phyloP scores from a whole-genome alignment of 2,888 invertebrate species.

The Palloptera scutellata region DNA sequence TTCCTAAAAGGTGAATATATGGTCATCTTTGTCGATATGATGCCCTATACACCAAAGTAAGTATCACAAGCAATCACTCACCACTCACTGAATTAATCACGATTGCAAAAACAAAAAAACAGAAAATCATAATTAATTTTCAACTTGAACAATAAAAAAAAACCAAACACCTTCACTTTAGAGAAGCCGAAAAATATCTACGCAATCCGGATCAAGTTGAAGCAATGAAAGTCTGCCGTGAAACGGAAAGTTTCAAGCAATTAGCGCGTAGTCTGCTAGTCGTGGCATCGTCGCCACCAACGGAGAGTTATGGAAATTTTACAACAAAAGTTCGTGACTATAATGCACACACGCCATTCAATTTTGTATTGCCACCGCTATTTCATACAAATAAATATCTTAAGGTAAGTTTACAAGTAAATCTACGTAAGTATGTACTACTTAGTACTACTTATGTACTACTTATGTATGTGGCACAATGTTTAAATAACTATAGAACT shows the following conservation, averaged over 20 bases:
- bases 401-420: constrained; percentile 63
- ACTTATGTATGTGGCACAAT: no score
- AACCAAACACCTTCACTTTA: constrained; percentile 41
- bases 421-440: no score
- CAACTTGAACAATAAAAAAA: constrained; percentile 22
- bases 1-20: constrained; percentile 93
- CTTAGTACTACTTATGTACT: no score
- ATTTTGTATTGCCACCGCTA: constrained; percentile 73
- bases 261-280: constrained; percentile 85
- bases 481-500: no score
- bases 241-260: constrained; percentile 67
- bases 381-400: constrained; percentile 65
- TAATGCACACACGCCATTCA: constrained; percentile 82
- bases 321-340: constrained; percentile 80
- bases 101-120: not conserved
- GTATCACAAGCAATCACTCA: constrained; percentile 43
- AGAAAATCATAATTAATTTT: constrained; percentile 3
- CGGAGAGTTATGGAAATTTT: constrained; percentile 77
- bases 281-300: constrained; percentile 87
- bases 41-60: constrained; percentile 78
- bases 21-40: constrained; percentile 93
- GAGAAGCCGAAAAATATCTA: constrained; percentile 80
- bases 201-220: constrained; percentile 72
- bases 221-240: constrained; percentile 70
- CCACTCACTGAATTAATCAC: not conserved